Evolutionary conservation across 2,888 invertebrate species (phyloP).

Genomic region (Odontocolon sp.): DNA sequence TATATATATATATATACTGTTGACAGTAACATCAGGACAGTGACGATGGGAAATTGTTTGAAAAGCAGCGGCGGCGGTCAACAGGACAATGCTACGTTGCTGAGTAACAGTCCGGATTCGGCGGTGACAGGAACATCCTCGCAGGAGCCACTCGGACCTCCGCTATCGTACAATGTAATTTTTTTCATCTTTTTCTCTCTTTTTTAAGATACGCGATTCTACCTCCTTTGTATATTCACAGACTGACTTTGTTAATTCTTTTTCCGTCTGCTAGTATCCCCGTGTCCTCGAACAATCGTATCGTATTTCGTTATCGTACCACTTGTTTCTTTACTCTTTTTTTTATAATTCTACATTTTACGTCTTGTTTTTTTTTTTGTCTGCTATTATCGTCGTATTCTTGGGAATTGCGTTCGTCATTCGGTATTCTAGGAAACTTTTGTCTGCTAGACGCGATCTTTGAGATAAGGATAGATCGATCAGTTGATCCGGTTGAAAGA

Average conservation of each 20-base stretch:
- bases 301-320: too few relatives aligned
- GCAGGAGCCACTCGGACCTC: conserved; percentile 83
- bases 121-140: conserved; percentile 72
- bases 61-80: conserved; percentile 82
- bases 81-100: conserved; percentile 77
- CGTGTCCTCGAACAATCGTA: too few relatives aligned
- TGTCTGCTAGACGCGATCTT: too few relatives aligned
- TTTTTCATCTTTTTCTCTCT: conserved; percentile 33
- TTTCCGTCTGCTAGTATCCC: background rate
- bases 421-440: background rate
- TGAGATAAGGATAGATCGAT: too few relatives aligned
- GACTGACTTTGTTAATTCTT: background rate
- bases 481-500: too few relatives aligned
- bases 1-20: too few relatives aligned
- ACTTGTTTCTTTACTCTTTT: conserved; percentile 5
- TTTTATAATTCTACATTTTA: background rate
- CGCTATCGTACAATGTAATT: conserved; percentile 82
- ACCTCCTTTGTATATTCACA: background rate
- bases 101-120: conserved; percentile 76
- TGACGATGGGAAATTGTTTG: conserved; percentile 87
- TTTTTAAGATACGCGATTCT: background rate
- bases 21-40: background rate
- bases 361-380: background rate
- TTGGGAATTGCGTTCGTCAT: background rate
- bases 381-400: too few relatives aligned